These are phyloP conservation scores for Nesospiza acunhae DNA, from an alignment of 2,113 vertebrate species.

Conservation along the genomic window DNA sequence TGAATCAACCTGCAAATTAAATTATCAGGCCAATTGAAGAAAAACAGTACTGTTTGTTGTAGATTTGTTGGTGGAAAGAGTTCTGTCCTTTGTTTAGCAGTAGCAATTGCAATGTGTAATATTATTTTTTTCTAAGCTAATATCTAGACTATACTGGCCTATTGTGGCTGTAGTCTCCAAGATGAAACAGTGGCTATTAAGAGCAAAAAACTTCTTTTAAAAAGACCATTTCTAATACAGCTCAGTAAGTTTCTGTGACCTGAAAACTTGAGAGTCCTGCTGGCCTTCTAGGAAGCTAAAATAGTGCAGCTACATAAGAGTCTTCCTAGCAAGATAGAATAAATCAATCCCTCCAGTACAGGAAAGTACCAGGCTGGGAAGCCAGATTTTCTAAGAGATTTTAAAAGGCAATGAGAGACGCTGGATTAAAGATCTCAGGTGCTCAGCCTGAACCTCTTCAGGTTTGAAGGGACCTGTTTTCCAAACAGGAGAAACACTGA, in stretches of 20 bases:
- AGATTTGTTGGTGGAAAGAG: background rate
- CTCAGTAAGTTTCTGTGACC: background rate
- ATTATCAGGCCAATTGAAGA: background rate
- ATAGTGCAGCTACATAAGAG: background rate
- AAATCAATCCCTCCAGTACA: background rate
- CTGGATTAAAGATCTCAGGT: background rate
- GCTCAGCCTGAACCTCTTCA: background rate
- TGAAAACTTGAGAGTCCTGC: background rate
- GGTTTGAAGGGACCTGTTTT: background rate
- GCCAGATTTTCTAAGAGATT: background rate
- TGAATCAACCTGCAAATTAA: background rate
- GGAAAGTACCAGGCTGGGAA: background rate
- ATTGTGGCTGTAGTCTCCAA: background rate
- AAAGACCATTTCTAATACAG: background rate
- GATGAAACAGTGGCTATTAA: background rate
- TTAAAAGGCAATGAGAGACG: background rate
- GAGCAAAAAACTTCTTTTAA: background rate
- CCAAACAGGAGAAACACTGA: background rate
- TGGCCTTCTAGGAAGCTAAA: background rate
- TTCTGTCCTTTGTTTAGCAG: background rate
- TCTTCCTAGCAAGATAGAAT: background rate
- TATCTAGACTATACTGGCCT: slow-evolving; percentile 24
- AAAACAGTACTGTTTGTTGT: background rate
- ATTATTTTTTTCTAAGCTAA: background rate
- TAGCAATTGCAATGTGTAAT: background rate